Evolutionary conservation across 2,888 invertebrate genomes (phyloP), one percentile per base, ranked within the genome.

Genomic region (Aspidiotus destructor): DNA sequence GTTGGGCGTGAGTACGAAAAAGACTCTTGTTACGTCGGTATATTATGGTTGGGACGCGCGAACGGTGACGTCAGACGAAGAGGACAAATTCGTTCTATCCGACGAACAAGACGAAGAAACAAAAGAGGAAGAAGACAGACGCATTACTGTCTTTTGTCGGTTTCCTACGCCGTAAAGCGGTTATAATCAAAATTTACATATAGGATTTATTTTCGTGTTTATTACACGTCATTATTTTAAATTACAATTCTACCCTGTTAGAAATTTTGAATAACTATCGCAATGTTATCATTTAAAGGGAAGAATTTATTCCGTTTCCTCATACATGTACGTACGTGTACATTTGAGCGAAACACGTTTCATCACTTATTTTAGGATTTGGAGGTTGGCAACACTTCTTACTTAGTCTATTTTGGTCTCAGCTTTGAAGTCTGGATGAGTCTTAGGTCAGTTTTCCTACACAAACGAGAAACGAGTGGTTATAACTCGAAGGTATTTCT

Each of bases 221-320:
- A 69, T 69, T 69, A 69, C 69, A 61, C 62, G 69, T 69, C 69
- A 69, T 69, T 69, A 69, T 69, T 69, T 69, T 69, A 69, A 69
- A 69, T 69, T 69, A 69, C 69, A 61, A 69, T 67, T 67, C 67
- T 58, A 44, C 58, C 67, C 60, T 28, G 58, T 67, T 60, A 58
- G 58, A 67, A 67, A 58, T 67, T 67, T 67, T 67, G 67, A 67
- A 67, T 67, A 67, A 67, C 67, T 67, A 67, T 67, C 67, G 67
- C 60, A 67, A 67, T 67, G 57, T 67, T 58, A 67, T 67, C 44
- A 67, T 67, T 67, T 67, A 67, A 58, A 58, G 67, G 48, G 67
- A 67, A 48, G 67, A 58, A 67, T 58, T 67, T 67, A 57, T 48
- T 67, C 58, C 67, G 67, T 67, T 58, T 57, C 58, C 48, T 67